A percentile compares a stretch with the other conserved stretches of the same genome.
phyloP scores from a whole-genome alignment of 2,797 vertebrate species.

The Saxicola maurus region DNA sequence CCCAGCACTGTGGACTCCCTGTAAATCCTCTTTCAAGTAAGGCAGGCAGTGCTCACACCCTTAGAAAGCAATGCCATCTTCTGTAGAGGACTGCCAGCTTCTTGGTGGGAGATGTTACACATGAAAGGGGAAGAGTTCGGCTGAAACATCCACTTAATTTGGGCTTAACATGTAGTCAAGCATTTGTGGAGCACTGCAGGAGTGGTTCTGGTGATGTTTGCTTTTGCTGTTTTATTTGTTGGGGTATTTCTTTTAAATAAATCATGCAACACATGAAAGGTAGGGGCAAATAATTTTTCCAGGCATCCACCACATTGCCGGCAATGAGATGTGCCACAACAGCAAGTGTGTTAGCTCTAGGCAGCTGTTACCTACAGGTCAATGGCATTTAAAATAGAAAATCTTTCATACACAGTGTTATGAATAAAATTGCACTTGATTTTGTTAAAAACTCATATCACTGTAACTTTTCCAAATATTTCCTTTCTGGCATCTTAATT shows the following conservation, averaged over 20 bases:
- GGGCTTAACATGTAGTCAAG: neutral
- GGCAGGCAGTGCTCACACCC: neutral
- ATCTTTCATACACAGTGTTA: slow-evolving; percentile 74
- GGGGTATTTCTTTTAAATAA: neutral
- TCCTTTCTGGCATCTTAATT: slow-evolving; percentile 30
- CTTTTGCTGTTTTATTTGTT: neutral
- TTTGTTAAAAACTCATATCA: slow-evolving; percentile 66
- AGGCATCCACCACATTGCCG: slow-evolving; percentile 74
- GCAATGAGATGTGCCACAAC: slow-evolving; percentile 76
- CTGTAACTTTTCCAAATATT: slow-evolving; percentile 62
- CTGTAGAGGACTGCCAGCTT: neutral
- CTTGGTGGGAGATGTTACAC: neutral
- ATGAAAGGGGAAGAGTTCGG: neutral
- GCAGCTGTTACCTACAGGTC: slow-evolving; percentile 63
- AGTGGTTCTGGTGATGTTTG: neutral
- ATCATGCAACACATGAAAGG: slow-evolving; percentile 14
- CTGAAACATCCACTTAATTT: neutral
- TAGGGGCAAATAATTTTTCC: slow-evolving; percentile 41
- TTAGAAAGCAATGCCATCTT: neutral
- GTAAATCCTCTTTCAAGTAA: slow-evolving; percentile 45
- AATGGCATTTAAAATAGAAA: slow-evolving; percentile 76
- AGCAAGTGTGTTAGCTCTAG: slow-evolving; percentile 58
- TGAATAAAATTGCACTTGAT: slow-evolving; percentile 80
- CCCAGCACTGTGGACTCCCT: slow-evolving; percentile 7
- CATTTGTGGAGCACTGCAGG: neutral